Evolutionary conservation across 2,888 invertebrate species (phyloP), one percentile per base, ranked within the genome.

Genomic region (Pachydiplax longipennis): DNA sequence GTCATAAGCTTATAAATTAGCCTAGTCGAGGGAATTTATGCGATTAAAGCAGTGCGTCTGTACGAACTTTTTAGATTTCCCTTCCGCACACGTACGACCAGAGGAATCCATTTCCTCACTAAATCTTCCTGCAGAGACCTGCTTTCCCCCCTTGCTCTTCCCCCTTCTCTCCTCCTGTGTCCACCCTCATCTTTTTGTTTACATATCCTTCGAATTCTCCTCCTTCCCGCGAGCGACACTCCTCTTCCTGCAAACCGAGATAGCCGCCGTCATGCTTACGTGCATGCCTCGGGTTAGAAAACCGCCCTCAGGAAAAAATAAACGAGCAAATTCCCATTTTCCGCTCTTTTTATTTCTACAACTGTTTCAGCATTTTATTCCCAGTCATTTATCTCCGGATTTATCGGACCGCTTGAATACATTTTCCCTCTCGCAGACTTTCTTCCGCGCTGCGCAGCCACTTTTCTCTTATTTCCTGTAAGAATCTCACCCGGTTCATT

Each of bases 111-210:
- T 83, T 35, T 48, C 83, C 53, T 58, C 18, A 40, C 87, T 87
- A 87, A 61, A 87, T 87, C 87, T 87, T 87, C 87, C 61, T 22
- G 53, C 53, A 31, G 22, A n/a, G 53, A 31, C 31, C 6, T 37
- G 6, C 82, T 44, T 31, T 53, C 31, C 48, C 53, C 13, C 82
- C 25, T 15, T 31, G 6, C 18, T 12, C 35, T 31, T 53, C 83
- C 31, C 44, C 37, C 44, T 6, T 44, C 53, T 15, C 15, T 35
- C 48, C 53, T 35, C 82, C 87, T 58, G 37, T 61, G 61, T 87
- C 87, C 87, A 65, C 87, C 65, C 40, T 73, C 73, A 73, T 73
- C 73, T 73, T 73, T 61, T 87, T 87, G 87, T 87, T 87, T 87
- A 37, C 61, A 18, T 61, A 37, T 87, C 87, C 37, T 65, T 61